Conservation (phyloP, 2,797 vertebrate genomes). For the Gymnopithys bicolor region DNA sequence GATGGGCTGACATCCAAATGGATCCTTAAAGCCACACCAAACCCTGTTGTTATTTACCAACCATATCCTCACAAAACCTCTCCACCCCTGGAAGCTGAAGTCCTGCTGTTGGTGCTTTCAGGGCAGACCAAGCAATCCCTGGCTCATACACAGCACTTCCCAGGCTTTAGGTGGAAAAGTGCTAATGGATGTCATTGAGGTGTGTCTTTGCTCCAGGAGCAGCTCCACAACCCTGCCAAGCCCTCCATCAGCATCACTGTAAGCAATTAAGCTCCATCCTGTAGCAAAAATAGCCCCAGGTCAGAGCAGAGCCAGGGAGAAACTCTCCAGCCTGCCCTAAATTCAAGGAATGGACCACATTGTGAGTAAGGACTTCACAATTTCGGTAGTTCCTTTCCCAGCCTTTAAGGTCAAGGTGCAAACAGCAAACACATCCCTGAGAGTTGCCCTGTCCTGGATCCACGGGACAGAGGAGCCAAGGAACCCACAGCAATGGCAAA, state of each 20-base stretch:
- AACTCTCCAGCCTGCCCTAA: background rate
- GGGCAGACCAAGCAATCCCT: background rate
- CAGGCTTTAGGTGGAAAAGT: background rate
- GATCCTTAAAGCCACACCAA: background rate
- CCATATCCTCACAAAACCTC: background rate
- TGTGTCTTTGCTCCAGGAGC: background rate
- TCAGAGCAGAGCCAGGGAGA: background rate
- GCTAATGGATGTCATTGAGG: background rate
- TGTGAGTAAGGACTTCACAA: background rate
- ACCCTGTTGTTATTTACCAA: background rate
- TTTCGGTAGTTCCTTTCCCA: background rate
- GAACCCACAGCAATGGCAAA: background rate
- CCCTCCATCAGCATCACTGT: background rate
- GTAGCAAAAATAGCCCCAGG: background rate
- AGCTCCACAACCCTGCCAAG: background rate
- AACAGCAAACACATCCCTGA: background rate
- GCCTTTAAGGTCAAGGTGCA: background rate
- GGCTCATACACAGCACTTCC: background rate
- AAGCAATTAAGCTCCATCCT: background rate
- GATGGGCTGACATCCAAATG: background rate
- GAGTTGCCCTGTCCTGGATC: background rate
- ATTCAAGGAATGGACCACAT: background rate
- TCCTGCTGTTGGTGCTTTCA: background rate
- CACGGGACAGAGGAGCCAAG: background rate
- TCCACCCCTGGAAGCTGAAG: background rate